A percentile compares a stretch with the other conserved stretches of the same genome.
Conservation (phyloP, 2,797 vertebrate genomes). For the Merluccius polli region DNA sequence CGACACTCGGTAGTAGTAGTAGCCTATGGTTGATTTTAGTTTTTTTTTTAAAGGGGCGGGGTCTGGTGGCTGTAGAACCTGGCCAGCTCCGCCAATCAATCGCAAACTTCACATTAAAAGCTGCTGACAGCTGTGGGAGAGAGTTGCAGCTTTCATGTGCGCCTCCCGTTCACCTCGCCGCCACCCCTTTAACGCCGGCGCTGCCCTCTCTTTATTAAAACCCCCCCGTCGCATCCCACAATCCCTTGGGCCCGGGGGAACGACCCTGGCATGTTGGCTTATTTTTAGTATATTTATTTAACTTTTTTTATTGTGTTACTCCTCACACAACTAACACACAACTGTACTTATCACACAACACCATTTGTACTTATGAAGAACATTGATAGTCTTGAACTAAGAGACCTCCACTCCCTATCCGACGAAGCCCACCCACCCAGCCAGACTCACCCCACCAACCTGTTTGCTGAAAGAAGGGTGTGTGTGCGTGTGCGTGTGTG, state of each 20-base stretch:
- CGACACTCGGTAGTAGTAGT: slow-evolving; percentile 11
- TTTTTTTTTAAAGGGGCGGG: slow-evolving; percentile 26
- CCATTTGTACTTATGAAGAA: slow-evolving; percentile 56
- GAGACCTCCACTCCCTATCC: slow-evolving; percentile 32
- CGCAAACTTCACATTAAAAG: slow-evolving; percentile 93
- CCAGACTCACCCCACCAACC: slow-evolving; percentile 50
- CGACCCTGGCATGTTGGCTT: slow-evolving; percentile 64
- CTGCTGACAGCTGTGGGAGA: slow-evolving; percentile 93
- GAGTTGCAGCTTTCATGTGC: slow-evolving; percentile 94
- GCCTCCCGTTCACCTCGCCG: slow-evolving; percentile 80
- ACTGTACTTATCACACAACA: background rate
- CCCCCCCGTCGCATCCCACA: slow-evolving; percentile 69
- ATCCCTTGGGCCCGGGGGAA: slow-evolving; percentile 49
- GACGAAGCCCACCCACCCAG: slow-evolving; percentile 61
- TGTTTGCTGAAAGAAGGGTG: slow-evolving; percentile 61
- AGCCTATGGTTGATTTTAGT: no score
- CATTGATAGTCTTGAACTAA: slow-evolving; percentile 67
- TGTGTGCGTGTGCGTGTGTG: slow-evolving; percentile 30
- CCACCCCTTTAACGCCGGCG: slow-evolving; percentile 60
- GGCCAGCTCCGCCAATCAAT: slow-evolving; percentile 73
- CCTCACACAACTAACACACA: background rate
- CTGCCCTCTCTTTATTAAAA: slow-evolving; percentile 78
- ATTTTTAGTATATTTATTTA: slow-evolving; percentile 39
- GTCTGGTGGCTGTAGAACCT: slow-evolving; percentile 77
- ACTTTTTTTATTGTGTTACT: background rate